Evolutionary conservation across 2,113 vertebrate species (phyloP), one percentile per base, ranked within the genome.

Genomic region (Pygoscelis adeliae): DNA sequence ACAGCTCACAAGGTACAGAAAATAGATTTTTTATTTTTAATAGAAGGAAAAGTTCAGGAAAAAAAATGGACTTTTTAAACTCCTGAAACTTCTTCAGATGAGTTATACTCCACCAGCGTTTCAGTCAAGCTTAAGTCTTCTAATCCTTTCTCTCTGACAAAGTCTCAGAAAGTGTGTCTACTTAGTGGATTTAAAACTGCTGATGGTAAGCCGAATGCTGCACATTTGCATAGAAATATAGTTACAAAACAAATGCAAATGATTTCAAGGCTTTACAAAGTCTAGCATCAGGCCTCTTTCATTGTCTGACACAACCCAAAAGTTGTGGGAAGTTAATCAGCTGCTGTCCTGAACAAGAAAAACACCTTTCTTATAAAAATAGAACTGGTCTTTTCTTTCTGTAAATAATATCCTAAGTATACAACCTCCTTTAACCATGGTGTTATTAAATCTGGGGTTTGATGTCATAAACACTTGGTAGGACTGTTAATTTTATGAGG

Each of bases 211-310:
- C 94, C 0, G 2, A 94, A 71, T 91, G 89, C 36, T 86, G 36
- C 30, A 74, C 2, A 95, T 96, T 97, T 97, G 74, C 96, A 96
- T 93, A 72, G 87, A 96, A 95, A 96, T 95, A 76, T 71, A 49
- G 89, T 96, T 96, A 95, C 89, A 92, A 96, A 97, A 97, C 93
- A 96, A 95, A 97, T 96, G 89, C 87, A 97, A 96, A 97, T 96
- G 0, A 83, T 87, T 83, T 65, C 42, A 90, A 49, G 27, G 18
- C 56, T 97, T 91, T 65, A 49, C 21, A 32, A 83, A 65, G 27
- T 83, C 58, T 71, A 63, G 5, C 36, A 56, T 69, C 62, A 88
- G 44, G 38, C 36, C 20, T 71, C 82, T 93, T 30, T 80, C 46
- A 55, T 59, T 50, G 32, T 90, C 36, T 93, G 62, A 61, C 62